Conservation (phyloP, 2,888 invertebrate species). For the Limnephilus rhombicus region DNA sequence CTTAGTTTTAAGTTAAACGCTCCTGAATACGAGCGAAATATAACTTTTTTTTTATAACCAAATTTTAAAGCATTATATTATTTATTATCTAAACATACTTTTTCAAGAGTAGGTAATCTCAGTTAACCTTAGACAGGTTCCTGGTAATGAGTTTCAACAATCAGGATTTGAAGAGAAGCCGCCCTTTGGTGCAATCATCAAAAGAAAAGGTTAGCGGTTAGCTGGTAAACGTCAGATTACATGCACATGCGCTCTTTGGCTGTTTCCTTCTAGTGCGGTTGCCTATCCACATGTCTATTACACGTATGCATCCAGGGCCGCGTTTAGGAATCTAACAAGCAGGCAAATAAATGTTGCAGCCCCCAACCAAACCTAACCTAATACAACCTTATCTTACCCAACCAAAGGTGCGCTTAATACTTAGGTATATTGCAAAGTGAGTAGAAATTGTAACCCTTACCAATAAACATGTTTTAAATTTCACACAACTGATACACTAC, state of each 20-base stretch:
- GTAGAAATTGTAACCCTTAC: no score
- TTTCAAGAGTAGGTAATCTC: not conserved
- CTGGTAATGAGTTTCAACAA: not conserved
- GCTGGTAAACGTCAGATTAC: conserved; percentile 27
- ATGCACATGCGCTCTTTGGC: conserved; percentile 9
- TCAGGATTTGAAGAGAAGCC: not conserved
- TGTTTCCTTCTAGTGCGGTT: conserved; percentile 12
- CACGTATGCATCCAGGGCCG: not conserved
- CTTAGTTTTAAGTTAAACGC: no score
- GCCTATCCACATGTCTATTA: not conserved
- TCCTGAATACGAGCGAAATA: no score
- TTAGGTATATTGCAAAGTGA: no score
- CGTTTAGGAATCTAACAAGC: not conserved
- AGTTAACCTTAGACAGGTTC: conserved; percentile 1
- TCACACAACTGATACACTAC: no score
- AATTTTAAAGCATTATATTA: no score
- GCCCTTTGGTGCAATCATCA: not conserved
- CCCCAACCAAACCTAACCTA: no score
- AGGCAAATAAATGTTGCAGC: no score
- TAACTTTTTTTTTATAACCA: no score
- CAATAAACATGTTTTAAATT: no score
- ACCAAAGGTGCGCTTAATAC: no score
- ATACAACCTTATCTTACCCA: no score
- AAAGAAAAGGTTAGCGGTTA: conserved; percentile 24
- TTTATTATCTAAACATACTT: not conserved